Evolutionary conservation across 30 jellyfish, hydroid and myxozoan species (phyloP).

Genomic region (Phacellophora camtschatica): DNA sequence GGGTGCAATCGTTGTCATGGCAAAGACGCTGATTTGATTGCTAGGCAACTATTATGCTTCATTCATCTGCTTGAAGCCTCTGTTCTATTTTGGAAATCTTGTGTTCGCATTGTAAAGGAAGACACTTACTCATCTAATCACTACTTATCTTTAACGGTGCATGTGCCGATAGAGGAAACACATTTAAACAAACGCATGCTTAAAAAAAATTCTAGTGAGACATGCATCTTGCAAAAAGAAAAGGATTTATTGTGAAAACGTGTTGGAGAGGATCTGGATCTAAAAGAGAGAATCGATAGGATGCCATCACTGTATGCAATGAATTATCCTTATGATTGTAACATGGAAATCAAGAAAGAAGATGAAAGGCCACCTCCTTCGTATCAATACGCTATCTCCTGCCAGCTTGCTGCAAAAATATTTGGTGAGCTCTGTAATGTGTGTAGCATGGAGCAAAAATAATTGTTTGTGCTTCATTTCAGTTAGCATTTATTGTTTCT

Average conservation of each 20-base stretch:
- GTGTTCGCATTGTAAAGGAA: constrained; percentile 21
- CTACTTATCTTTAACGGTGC: not conserved
- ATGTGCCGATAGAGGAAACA: constrained; percentile 8
- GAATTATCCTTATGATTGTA: not conserved
- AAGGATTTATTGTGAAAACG: no score
- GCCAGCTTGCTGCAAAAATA: no score
- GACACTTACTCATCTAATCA: constrained; percentile 56
- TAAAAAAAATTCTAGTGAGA: no score
- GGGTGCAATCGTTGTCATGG: constrained; percentile 63
- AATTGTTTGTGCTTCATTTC: no score
- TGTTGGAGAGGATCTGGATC: not conserved
- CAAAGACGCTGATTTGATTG: constrained; percentile 29
- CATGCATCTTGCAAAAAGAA: not conserved
- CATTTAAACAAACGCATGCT: not conserved
- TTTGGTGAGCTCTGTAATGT: no score
- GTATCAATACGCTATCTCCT: constrained; percentile 10
- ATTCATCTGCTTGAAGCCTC: constrained; percentile 14
- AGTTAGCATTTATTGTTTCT: no score
- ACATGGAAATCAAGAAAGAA: constrained; percentile 35
- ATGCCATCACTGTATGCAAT: constrained; percentile 14
- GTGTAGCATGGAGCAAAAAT: no score
- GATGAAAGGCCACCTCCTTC: constrained; percentile 69
- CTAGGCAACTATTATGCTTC: constrained; percentile 59
- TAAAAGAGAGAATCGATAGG: not conserved
- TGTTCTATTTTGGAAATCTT: constrained; percentile 26